Percentiles rank a stretch among this genome's conserved stretches.
These are phyloP conservation scores for Oscheius myriophilus DNA, from an alignment of 2,888 invertebrate species.

Conservation along the genomic window DNA sequence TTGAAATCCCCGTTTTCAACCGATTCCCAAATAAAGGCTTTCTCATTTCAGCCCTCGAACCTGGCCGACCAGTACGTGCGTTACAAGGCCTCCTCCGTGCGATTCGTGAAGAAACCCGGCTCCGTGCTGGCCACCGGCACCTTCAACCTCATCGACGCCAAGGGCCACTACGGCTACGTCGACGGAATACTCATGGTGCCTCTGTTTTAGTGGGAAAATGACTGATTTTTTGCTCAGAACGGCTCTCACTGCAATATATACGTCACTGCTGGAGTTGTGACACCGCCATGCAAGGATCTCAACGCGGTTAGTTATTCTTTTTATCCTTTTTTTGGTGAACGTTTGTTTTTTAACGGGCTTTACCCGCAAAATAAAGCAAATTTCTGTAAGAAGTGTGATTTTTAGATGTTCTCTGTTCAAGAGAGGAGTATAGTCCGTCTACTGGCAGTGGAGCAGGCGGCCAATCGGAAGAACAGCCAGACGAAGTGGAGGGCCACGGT, in stretches of 20 bases:
- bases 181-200: neutral
- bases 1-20: too few relatives aligned
- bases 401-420: neutral
- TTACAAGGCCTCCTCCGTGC: neutral
- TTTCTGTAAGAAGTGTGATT: neutral
- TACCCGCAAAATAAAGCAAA: too few relatives aligned
- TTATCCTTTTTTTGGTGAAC: neutral
- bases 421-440: neutral
- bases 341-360: too few relatives aligned
- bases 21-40: neutral
- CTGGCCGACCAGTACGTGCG: neutral
- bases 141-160: neutral
- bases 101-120: slow-evolving; percentile 4
- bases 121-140: slow-evolving; percentile 1
- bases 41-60: neutral
- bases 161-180: slow-evolving; percentile 8
- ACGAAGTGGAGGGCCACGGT: neutral
- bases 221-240: neutral
- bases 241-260: neutral
- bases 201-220: neutral
- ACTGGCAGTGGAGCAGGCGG: slow-evolving; percentile 9
- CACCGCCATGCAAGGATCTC: slow-evolving; percentile 6
- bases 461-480: slow-evolving; percentile 4
- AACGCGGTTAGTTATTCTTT: slow-evolving; percentile 1
- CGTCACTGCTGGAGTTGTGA: neutral